A percentile compares a stretch with the other conserved stretches of the same genome.
Evolutionary conservation across 2,113 vertebrate species (phyloP).

Genomic region (Poeciliopsis prolifica): DNA sequence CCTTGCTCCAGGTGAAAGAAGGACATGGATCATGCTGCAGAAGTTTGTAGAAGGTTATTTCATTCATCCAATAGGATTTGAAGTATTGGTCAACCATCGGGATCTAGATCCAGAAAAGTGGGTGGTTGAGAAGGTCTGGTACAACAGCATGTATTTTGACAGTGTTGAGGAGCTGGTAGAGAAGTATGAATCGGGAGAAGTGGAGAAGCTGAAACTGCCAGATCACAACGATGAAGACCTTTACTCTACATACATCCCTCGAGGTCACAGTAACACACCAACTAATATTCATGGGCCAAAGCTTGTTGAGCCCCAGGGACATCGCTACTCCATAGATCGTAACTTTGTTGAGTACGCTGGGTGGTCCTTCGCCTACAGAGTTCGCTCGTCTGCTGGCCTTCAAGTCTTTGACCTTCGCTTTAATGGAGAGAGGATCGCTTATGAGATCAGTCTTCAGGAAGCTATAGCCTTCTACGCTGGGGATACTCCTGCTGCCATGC

Average conservation of each 20-base stretch:
- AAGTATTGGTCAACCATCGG: slow-evolving; percentile 86
- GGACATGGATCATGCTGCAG: slow-evolving; percentile 88
- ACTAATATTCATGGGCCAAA: slow-evolving; percentile 75
- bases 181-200: slow-evolving; percentile 71
- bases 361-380: slow-evolving; percentile 89
- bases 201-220: slow-evolving; percentile 69
- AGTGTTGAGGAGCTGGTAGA: slow-evolving; percentile 80
- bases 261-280: slow-evolving; percentile 76
- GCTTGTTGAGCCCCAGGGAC: slow-evolving; percentile 84
- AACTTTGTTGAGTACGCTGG: slow-evolving; percentile 86
- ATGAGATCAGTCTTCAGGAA: slow-evolving; percentile 91
- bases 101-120: slow-evolving; percentile 79
- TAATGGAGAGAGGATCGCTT: slow-evolving; percentile 85
- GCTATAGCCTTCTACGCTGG: slow-evolving; percentile 89
- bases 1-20: slow-evolving; percentile 82
- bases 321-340: slow-evolving; percentile 77
- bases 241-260: slow-evolving; percentile 86
- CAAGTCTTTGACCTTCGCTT: slow-evolving; percentile 89
- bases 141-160: slow-evolving; percentile 85
- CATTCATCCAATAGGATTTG: slow-evolving; percentile 89
- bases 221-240: slow-evolving; percentile 56
- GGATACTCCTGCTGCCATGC: slow-evolving; percentile 87
- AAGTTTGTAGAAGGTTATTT: slow-evolving; percentile 86
- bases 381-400: slow-evolving; percentile 86
- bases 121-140: slow-evolving; percentile 86